Conservation (phyloP, 2,113 vertebrate species). For the Paralichthys olivaceus region DNA sequence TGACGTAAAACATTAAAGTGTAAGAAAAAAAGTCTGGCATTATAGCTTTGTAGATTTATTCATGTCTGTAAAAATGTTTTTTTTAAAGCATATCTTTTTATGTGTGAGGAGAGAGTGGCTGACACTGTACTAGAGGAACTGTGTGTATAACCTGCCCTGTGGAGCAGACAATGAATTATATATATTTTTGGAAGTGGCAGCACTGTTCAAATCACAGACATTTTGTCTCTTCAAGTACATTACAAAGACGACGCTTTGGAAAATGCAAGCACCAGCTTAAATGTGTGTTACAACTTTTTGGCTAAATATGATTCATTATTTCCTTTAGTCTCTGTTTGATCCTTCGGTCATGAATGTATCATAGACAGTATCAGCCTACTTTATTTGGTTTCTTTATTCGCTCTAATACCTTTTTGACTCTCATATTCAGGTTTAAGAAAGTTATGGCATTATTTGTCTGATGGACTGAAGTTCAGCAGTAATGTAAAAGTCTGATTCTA, state of each 20-base stretch:
- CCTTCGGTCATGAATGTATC: conserved; percentile 61
- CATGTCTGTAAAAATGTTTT: conserved; percentile 81
- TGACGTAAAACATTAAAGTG: conserved; percentile 69
- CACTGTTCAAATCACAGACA: conserved; percentile 73
- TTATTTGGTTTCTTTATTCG: conserved; percentile 38
- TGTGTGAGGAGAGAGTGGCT: conserved; percentile 81
- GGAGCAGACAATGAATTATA: conserved; percentile 85
- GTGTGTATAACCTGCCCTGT: conserved; percentile 86
- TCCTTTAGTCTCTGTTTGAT: conserved; percentile 34
- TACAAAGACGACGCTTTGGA: conserved; percentile 65
- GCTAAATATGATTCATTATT: conserved; percentile 51
- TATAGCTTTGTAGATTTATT: conserved; percentile 83
- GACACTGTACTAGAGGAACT: conserved; percentile 86
- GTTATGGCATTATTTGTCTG: conserved; percentile 38
- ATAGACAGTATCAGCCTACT: conserved; percentile 29
- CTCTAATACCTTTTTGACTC: conserved; percentile 29
- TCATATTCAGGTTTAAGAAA: conserved; percentile 49
- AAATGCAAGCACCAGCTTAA: conserved; percentile 55
- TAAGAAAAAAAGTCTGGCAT: conserved; percentile 62
- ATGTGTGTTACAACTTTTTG: conserved; percentile 55
- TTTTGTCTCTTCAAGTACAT: conserved; percentile 67
- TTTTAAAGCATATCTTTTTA: conserved; percentile 79
- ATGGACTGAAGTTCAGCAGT: conserved; percentile 40
- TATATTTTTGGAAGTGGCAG: conserved; percentile 82
- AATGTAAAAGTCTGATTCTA: conserved; percentile 41